Conservation (phyloP, 2,797 vertebrate species). For the Hoplostethus mediterraneus region DNA sequence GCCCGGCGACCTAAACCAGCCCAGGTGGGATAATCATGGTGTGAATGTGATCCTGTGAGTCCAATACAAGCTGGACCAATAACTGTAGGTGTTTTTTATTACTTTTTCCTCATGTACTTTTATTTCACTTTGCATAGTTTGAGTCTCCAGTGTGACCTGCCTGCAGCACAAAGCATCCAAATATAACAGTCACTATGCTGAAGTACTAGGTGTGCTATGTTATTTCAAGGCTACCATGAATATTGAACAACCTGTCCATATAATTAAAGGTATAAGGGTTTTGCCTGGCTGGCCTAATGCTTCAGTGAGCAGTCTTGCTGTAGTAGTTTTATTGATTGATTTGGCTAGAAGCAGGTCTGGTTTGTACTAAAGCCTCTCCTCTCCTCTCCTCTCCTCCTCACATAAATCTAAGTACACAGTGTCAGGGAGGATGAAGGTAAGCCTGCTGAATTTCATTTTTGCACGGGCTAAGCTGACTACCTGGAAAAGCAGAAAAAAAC, state of each 20-base stretch:
- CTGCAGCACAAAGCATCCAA: background rate
- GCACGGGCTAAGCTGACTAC: no score
- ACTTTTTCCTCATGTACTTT: background rate
- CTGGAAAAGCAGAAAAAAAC: no score
- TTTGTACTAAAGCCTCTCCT: slow-evolving; percentile 28
- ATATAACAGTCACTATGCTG: background rate
- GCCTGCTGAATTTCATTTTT: no score
- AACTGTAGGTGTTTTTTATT: background rate
- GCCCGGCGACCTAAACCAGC: no score
- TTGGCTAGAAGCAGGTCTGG: background rate
- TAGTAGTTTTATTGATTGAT: slow-evolving; percentile 42
- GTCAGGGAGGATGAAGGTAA: no score
- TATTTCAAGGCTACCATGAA: no score
- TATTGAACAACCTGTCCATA: no score
- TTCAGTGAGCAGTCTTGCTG: slow-evolving; percentile 12
- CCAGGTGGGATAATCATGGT: background rate
- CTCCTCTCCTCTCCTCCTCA: background rate
- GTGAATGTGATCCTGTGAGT: background rate
- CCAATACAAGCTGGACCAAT: no score
- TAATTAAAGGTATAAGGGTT: background rate
- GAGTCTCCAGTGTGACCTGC: background rate
- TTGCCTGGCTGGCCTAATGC: slow-evolving; percentile 1
- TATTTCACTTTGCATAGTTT: background rate
- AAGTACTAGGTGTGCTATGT: background rate
- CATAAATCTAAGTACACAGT: no score